Base-by-base conservation (phyloP, 2,113 vertebrate species). In the Burhinus oedicnemus region DNA sequence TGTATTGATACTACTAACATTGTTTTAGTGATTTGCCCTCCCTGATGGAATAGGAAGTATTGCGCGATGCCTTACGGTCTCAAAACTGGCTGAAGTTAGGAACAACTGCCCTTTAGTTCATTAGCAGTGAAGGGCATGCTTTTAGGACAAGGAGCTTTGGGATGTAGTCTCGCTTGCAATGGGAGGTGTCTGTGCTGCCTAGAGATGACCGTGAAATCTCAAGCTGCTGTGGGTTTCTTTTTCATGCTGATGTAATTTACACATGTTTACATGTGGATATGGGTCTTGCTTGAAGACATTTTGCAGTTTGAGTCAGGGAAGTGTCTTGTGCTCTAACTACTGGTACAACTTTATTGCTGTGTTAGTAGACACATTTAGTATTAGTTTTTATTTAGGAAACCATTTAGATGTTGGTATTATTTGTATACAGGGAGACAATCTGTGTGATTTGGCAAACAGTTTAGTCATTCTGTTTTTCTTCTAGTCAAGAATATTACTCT, bases 401-500 rank as follows among this genome's bases (percentile, higher is more conserved):
- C 81, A 32, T 79, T 91, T 83, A 27, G 52, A 25, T 3, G 2
- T 47, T 58, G 77, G 57, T 51, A 36, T 89, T 95, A 75, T 93
- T 97, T 95, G 96, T 95, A 93, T 88, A 93, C 95, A 93, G 87
- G 45, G 70, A 91, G 71, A 70, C 71, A 36, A 42, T 51, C 70
- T 83, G 44, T 93, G 78, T 86, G 93, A 95, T 71, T 91, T 95
- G 94, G 96, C 93, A 88, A 88, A 85, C 1, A n/a, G 20, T 77
- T 93, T 19, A 62, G 81, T 62, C 55, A 38, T 77, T 97, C 90
- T 93, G 82, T 88, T 95, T 93, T 97, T 55, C 91, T 94, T 91
- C 87, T 86, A 51, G 78, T 95, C 87, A 93, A 81, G 89, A 93
- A 86, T 97, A 94, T 96, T 87, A 58, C 90, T 91, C 90, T 91